Evolutionary conservation across 2,797 vertebrate genomes (phyloP).

Genomic region (Bradypodion ventrale): DNA sequence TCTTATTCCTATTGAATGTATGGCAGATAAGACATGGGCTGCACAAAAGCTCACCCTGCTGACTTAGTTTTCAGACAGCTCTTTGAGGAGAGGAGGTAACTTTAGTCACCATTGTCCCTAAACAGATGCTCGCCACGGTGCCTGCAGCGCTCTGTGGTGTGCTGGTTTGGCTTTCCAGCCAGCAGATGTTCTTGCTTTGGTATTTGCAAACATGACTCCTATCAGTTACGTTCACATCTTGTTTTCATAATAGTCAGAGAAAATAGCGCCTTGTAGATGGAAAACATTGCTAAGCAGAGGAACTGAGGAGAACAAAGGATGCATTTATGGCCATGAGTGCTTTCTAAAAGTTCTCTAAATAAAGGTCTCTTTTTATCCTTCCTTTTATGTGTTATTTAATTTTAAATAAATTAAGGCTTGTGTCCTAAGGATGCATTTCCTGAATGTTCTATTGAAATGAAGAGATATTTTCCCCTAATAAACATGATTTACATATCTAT

Average conservation of each 20-base stretch:
- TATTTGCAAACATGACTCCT: neutral
- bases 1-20: neutral
- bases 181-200: neutral
- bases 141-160: neutral
- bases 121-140: neutral
- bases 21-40: neutral
- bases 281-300: neutral
- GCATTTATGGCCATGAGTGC: slow-evolving; percentile 2
- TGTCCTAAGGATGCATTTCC: neutral
- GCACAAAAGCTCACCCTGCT: neutral
- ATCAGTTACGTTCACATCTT: neutral
- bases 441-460: slow-evolving; percentile 1
- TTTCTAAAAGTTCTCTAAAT: slow-evolving; percentile 1
- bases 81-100: neutral
- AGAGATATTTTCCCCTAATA: neutral
- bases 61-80: neutral
- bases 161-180: neutral
- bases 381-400: neutral
- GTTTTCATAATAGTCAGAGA: neutral
- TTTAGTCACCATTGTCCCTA: neutral
- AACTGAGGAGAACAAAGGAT: neutral
- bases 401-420: slow-evolving; percentile 15
- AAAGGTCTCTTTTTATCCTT: slow-evolving; percentile 1
- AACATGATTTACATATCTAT: neutral
- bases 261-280: neutral